Evolutionary conservation across 2,113 vertebrate genomes (phyloP).

Genomic region (Microcebus ravelobensis): DNA sequence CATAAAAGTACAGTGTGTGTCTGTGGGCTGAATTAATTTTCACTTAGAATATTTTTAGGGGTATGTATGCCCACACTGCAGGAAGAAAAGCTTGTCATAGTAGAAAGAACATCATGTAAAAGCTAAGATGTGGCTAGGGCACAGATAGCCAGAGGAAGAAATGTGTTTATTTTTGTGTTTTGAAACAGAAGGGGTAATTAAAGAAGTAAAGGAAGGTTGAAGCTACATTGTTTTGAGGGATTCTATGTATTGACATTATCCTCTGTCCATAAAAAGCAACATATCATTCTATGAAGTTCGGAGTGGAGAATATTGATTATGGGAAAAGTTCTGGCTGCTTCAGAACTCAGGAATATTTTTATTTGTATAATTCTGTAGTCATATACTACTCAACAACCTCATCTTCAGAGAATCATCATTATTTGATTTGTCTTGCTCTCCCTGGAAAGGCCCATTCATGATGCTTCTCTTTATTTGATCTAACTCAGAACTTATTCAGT

Average conservation of each 20-base stretch:
- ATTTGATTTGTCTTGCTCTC: background rate
- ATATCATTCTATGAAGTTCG: no score
- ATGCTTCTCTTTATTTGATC: background rate
- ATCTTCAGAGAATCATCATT: background rate
- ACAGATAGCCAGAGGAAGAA: no score
- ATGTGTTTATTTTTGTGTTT: no score
- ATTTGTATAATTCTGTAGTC: background rate
- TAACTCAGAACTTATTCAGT: background rate
- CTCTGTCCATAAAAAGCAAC: no score
- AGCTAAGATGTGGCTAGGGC: no score
- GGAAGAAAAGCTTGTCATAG: no score
- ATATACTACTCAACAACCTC: background rate
- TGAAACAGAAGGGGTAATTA: no score
- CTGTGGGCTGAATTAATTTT: slow-evolving; percentile 32
- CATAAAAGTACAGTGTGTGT: background rate
- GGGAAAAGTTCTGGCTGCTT: background rate
- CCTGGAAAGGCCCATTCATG: background rate
- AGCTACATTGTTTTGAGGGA: no score
- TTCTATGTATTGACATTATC: no score
- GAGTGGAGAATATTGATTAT: no score
- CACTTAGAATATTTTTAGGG: background rate
- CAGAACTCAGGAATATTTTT: background rate
- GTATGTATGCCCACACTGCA: background rate
- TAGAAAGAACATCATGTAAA: no score
- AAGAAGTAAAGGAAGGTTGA: no score